Conservation (phyloP, 2,888 invertebrate genomes). For the Tolmerus cingulatus region DNA sequence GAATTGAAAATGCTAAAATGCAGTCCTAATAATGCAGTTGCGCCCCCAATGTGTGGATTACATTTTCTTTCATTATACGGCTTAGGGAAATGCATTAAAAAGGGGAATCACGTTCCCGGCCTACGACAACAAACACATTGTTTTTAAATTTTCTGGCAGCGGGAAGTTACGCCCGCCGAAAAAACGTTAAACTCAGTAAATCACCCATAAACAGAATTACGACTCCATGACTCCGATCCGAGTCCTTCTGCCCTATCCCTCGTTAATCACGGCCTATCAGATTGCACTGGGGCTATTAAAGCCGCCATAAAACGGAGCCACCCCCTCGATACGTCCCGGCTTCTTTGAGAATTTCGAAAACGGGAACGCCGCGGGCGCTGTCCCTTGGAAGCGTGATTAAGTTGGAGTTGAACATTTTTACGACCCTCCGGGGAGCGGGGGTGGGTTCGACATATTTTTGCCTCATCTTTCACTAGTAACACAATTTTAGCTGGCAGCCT, state of each 20-base stretch:
- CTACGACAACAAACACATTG: not conserved
- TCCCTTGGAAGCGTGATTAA: not conserved
- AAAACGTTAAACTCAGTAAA: not conserved
- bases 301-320: not conserved
- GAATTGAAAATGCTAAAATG: not conserved
- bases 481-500: constrained; percentile 1
- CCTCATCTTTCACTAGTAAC: constrained; percentile 13
- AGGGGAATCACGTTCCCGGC: not conserved
- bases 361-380: not conserved
- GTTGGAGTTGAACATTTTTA: constrained; percentile 14
- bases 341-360: not conserved
- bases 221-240: not conserved
- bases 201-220: not conserved
- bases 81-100: not conserved
- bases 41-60: not conserved
- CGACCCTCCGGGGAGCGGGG: not conserved
- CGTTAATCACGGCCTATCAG: constrained; percentile 1
- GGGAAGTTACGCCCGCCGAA: not conserved
- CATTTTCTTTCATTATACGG: not conserved
- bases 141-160: not conserved
- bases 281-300: not conserved
- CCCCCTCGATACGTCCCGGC: not conserved
- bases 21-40: not conserved
- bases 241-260: not conserved
- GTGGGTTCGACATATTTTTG: not conserved